A percentile compares a stretch with the other conserved stretches of the same genome.
phyloP scores from a whole-genome alignment of 1,140 invertebrate genomes.

The Agrilus planipennis region DNA sequence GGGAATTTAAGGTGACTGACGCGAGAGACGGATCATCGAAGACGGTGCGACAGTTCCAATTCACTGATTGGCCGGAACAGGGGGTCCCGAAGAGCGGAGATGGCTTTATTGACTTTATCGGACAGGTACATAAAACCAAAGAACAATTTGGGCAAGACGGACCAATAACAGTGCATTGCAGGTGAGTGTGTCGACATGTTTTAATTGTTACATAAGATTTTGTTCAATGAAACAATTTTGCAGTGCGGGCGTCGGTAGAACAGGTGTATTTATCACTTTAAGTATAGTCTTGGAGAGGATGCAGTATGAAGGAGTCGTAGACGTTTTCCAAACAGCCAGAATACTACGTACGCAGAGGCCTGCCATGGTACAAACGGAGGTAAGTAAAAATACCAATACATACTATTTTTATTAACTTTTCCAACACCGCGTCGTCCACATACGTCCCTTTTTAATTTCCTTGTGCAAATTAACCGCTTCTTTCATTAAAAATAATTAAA shows the following conservation, averaged over 20 bases:
- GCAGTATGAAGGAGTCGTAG: conserved; percentile 97
- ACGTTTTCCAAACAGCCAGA: conserved; percentile 98
- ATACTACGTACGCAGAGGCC: conserved; percentile 95
- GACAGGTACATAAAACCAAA: conserved; percentile 99
- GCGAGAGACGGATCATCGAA: conserved; percentile 89
- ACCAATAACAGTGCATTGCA: conserved; percentile 98
- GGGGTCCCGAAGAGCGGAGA: conserved; percentile 96
- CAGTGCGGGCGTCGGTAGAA: conserved; percentile 89
- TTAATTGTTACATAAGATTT: not conserved
- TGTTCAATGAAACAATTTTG: conserved; percentile 12
- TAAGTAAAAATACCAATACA: conserved; percentile 35
- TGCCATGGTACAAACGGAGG: conserved; percentile 99
- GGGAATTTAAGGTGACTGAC: conserved; percentile 97
- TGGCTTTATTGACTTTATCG: conserved; percentile 96
- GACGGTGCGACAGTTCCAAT: conserved; percentile 97
- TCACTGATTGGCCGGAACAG: conserved; percentile 98
- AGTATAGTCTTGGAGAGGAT: conserved; percentile 97
- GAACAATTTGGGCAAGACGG: conserved; percentile 99
- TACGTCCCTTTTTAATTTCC: not conserved
- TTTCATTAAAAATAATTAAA: not conserved
- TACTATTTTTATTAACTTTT: no score
- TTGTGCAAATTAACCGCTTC: not conserved
- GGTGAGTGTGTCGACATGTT: conserved; percentile 37
- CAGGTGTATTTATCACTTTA: conserved; percentile 96
- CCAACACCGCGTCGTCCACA: no score